Evolutionary conservation across 2,797 vertebrate genomes (phyloP), one percentile per base, ranked within the genome.

Genomic region (Kryptolebias ocellatus): DNA sequence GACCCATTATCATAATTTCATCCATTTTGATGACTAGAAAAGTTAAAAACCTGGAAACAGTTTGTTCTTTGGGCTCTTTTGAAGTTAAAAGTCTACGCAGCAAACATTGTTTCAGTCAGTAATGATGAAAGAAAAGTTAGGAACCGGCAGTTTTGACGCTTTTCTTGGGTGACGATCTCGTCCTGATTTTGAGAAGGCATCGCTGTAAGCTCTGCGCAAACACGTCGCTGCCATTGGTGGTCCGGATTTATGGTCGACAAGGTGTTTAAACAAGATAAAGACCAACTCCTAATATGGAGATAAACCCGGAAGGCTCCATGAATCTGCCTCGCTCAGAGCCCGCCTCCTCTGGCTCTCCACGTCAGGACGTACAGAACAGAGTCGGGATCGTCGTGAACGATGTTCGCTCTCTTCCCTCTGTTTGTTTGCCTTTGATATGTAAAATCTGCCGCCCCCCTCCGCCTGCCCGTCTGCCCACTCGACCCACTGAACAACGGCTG

Each of bases 371-470:
- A 50, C 58, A 47, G 44, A 68, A 47, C 10, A 7, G 42, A 71
- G 64, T 56, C 45, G 44, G 34, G 60, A 72, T 76, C 5, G 4
- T 65, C 57, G 15, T 3, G 15, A 59, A 74, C 64, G 76, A 82
- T 81, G 78, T 74, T 71, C 63, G 12, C 44, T 42, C 39, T 52
- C n/a, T 56, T 69, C 37, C 53, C 69, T 67, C 71, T 7, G 74
- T 68, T 67, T 72, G 58, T 54, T 64, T 1, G 60, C 59, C 84
- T 90, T 89, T 92, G 84, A 91, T 85, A 85, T 90, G 88, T 67
- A 85, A 91, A 91, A 81, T 17, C 59, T 67, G 61, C 52, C 67
- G 60, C 45, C 8, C 52, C 74, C 67, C 62, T 39, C 8, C 7
- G 58, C 56, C 67, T 63, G 61, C 54, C 64, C 12, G 56, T 56